Evolutionary conservation across 2,113 vertebrate species (phyloP).

Genomic region (Ivindomyrus marchei): DNA sequence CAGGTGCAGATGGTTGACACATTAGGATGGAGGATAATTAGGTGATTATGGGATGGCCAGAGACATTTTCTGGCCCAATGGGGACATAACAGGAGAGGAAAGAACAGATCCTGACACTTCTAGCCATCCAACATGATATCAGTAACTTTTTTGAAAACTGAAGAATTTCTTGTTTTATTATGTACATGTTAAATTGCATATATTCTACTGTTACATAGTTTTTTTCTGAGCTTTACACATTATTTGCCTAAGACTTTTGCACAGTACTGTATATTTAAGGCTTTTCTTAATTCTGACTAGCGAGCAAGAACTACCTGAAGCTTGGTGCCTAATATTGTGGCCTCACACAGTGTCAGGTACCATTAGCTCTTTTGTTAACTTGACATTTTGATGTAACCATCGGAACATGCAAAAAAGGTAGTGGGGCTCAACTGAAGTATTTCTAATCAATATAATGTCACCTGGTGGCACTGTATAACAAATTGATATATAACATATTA

Average conservation of each 20-base stretch:
- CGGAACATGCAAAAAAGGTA: not conserved
- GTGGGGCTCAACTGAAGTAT: not conserved
- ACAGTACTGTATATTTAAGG: too few relatives aligned
- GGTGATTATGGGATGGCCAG: not conserved
- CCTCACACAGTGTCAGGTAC: not conserved
- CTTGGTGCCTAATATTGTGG: too few relatives aligned
- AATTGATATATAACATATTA: too few relatives aligned
- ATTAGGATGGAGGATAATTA: not conserved
- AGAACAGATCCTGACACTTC: not conserved
- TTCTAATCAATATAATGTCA: not conserved
- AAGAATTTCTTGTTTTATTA: not conserved
- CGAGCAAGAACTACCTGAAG: too few relatives aligned
- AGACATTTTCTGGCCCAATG: not conserved
- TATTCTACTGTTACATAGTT: not conserved
- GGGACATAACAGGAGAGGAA: not conserved
- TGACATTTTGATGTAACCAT: too few relatives aligned
- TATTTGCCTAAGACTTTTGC: too few relatives aligned
- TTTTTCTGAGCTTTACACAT: too few relatives aligned
- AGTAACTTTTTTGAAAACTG: not conserved
- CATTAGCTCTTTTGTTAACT: not conserved
- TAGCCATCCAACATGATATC: not conserved
- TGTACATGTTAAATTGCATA: not conserved
- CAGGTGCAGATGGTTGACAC: not conserved
- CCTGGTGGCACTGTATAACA: too few relatives aligned
- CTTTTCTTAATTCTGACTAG: too few relatives aligned